phyloP scores from a whole-genome alignment of 2,888 invertebrate species.

The Epistrophella euchroma region DNA sequence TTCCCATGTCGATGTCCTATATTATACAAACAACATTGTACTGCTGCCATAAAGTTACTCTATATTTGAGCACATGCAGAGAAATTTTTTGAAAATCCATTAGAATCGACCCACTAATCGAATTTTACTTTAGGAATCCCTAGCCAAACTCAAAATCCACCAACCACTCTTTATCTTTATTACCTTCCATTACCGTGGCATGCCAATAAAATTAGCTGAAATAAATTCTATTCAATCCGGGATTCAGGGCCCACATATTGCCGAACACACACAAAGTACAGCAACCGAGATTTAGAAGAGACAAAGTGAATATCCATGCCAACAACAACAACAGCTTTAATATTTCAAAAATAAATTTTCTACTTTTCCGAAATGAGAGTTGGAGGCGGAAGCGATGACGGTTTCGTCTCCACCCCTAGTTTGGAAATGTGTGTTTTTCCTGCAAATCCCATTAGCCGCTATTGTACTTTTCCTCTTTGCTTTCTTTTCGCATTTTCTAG shows the following conservation, averaged over 20 bases:
- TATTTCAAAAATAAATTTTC: constrained; percentile 49
- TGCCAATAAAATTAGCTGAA: constrained; percentile 75
- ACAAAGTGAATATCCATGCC: constrained; percentile 65
- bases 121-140: constrained; percentile 55
- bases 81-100: constrained; percentile 59
- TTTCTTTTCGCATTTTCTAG: constrained; percentile 85
- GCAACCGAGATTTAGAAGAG: constrained; percentile 20
- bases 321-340: constrained; percentile 53
- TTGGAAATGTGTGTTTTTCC: constrained; percentile 20
- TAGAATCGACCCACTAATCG: constrained; percentile 57
- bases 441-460: constrained; percentile 42
- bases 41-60: constrained; percentile 6
- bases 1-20: not conserved
- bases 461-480: constrained; percentile 51
- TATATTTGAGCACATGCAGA: constrained; percentile 35
- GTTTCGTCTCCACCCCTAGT: not conserved
- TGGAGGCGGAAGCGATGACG: not conserved
- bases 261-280: not conserved
- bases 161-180: constrained; percentile 47
- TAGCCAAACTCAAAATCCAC: constrained; percentile 31
- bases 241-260: not conserved
- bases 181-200: constrained; percentile 54
- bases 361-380: constrained; percentile 5
- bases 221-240: constrained; percentile 66
- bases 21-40: not conserved